Conservation (phyloP, 2,888 invertebrate genomes). For the Drosophila pseudotakahashii region DNA sequence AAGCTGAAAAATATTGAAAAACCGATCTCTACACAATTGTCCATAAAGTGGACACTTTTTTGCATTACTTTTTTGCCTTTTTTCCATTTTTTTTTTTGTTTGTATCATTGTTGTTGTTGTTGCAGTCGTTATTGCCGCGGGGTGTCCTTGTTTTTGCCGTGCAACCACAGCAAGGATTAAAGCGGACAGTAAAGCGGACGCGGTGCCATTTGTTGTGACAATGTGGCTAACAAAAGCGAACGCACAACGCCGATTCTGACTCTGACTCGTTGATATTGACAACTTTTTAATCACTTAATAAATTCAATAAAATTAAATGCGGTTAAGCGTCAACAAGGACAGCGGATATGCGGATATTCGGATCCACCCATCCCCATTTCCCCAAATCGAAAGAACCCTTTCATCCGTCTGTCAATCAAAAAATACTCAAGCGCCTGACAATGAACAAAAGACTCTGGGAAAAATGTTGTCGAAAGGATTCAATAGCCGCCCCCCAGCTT, state of each 20-base stretch:
- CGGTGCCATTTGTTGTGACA: conserved; percentile 36
- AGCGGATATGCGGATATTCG: conserved; percentile 10
- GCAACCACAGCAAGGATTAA: conserved; percentile 73
- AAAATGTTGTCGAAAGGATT: conserved; percentile 51
- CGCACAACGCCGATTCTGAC: too few relatives aligned
- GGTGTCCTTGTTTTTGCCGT: conserved; percentile 40
- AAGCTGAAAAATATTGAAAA: conserved; percentile 76
- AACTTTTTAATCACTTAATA: conserved; percentile 84
- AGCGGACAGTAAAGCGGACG: conserved; percentile 56
- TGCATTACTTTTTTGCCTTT: conserved; percentile 10
- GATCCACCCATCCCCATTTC: background rate
- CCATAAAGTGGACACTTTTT: conserved; percentile 54
- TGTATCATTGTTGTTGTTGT: conserved; percentile 1
- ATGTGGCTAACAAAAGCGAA: conserved; percentile 70
- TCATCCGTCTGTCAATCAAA: conserved; percentile 48
- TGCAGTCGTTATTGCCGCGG: conserved; percentile 25
- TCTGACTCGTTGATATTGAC: conserved; percentile 80
- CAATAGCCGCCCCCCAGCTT: background rate
- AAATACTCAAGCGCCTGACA: conserved; percentile 59
- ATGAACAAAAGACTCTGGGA: conserved; percentile 50
- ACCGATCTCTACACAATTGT: conserved; percentile 73
- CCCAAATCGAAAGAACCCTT: conserved; percentile 14
- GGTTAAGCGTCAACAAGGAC: conserved; percentile 79
- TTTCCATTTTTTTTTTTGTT: background rate
- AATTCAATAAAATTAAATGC: conserved; percentile 84